Percentiles rank a stretch among this genome's conserved stretches.
Conservation (phyloP, 1,140 invertebrate species). For the Drosophila obscura region DNA sequence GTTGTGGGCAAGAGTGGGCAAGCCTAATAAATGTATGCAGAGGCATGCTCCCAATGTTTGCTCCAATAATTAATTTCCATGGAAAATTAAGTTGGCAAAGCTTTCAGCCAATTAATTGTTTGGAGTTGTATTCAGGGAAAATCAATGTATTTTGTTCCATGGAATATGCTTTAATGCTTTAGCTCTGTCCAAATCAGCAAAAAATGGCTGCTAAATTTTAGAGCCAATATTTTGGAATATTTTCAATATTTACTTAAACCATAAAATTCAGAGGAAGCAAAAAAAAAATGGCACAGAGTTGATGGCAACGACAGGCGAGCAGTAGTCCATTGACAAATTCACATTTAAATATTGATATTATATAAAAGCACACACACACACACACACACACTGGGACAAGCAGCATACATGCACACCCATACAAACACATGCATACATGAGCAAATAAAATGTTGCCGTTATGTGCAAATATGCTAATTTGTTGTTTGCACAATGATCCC, state of each 20-base stretch:
- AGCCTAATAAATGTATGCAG: conserved; percentile 47
- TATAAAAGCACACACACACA: conserved; percentile 36
- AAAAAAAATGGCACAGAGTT: conserved; percentile 42
- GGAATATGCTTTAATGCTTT: not conserved
- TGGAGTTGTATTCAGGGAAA: not conserved
- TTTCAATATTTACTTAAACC: conserved; percentile 47
- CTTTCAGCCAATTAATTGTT: conserved; percentile 43
- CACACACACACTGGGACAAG: too few relatives aligned
- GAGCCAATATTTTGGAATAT: conserved; percentile 30
- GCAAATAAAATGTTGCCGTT: conserved; percentile 66
- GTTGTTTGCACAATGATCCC: conserved; percentile 59
- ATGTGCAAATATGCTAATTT: conserved; percentile 77
- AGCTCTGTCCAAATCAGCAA: not conserved
- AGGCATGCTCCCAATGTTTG: conserved; percentile 39
- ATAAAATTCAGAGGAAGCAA: conserved; percentile 7
- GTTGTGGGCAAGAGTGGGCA: conserved; percentile 13
- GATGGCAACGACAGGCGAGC: conserved; percentile 24
- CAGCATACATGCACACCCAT: conserved; percentile 1
- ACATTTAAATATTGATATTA: conserved; percentile 71
- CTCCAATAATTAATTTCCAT: conserved; percentile 49
- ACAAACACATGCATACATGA: conserved; percentile 16
- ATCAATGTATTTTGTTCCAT: not conserved
- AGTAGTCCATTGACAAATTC: conserved; percentile 50
- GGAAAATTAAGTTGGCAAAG: conserved; percentile 47
- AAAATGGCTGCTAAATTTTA: conserved; percentile 2